Percentiles rank a stretch among this genome's conserved stretches.
Evolutionary conservation across 1,140 invertebrate species (phyloP).

Genomic region (Anadara kagoshimensis): DNA sequence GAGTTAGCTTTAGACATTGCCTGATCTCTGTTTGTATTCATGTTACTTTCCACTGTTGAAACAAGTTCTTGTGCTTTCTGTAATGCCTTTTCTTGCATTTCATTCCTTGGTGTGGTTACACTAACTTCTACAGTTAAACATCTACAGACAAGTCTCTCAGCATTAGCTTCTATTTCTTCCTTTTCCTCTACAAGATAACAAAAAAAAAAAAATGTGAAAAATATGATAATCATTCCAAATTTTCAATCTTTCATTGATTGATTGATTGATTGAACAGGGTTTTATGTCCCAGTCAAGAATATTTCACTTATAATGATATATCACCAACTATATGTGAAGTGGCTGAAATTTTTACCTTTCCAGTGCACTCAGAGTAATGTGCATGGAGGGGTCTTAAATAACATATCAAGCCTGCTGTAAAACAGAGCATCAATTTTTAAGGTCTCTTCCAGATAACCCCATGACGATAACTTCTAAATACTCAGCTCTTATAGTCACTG

Average conservation of each 20-base stretch:
- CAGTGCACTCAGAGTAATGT: too few relatives aligned
- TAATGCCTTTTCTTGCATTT: slow-evolving; percentile 43
- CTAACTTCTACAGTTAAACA: slow-evolving; percentile 51
- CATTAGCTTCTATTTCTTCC: slow-evolving; percentile 48
- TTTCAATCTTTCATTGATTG: background rate
- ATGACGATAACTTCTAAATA: too few relatives aligned
- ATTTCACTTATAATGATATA: too few relatives aligned
- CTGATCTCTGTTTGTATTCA: slow-evolving; percentile 6
- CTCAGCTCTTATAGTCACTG: too few relatives aligned
- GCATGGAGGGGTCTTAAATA: too few relatives aligned
- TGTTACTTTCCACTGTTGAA: slow-evolving; percentile 28
- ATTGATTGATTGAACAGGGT: too few relatives aligned
- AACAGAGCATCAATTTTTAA: too few relatives aligned
- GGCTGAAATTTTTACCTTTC: too few relatives aligned
- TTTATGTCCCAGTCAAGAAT: too few relatives aligned
- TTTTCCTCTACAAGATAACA: slow-evolving; percentile 39
- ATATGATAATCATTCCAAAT: background rate
- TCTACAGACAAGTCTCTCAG: slow-evolving; percentile 49
- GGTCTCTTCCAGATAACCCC: too few relatives aligned
- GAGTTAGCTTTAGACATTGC: slow-evolving; percentile 25
- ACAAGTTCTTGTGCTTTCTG: slow-evolving; percentile 35
- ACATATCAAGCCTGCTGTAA: too few relatives aligned
- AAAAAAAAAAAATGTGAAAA: background rate
- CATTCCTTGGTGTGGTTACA: slow-evolving; percentile 50
- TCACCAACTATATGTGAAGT: too few relatives aligned